A percentile compares a stretch with the other conserved stretches of the same genome.
Conservation (phyloP, 2,797 vertebrate genomes). For the Euthynnus affinis region DNA sequence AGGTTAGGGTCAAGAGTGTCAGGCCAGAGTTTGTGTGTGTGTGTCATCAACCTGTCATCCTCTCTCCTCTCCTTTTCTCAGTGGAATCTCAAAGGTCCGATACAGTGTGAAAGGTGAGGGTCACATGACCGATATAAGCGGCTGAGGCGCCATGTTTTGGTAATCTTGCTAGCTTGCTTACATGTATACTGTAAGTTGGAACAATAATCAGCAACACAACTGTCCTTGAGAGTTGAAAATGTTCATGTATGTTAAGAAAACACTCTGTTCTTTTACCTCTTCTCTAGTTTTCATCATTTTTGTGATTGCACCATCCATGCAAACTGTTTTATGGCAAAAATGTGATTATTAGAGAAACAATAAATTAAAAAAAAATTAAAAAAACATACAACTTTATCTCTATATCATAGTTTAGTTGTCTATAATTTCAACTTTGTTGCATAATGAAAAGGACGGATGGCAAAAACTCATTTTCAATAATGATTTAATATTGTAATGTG, state of each 20-base stretch:
- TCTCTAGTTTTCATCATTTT: background rate
- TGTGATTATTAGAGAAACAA: background rate
- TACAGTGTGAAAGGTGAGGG: too few relatives aligned
- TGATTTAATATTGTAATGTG: background rate
- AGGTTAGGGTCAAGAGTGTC: slow-evolving; percentile 38
- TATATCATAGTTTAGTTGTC: too few relatives aligned
- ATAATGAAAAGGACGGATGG: background rate
- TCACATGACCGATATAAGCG: background rate
- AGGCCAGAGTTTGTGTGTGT: slow-evolving; percentile 3
- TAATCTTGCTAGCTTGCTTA: background rate
- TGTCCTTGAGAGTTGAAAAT: too few relatives aligned
- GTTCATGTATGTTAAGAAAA: background rate
- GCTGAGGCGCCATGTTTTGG: background rate
- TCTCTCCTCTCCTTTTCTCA: slow-evolving; percentile 1
- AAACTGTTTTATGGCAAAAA: background rate
- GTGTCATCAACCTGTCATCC: slow-evolving; percentile 4
- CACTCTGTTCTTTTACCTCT: too few relatives aligned
- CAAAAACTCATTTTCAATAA: background rate
- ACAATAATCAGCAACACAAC: background rate
- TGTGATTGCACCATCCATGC: background rate
- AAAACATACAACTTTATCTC: too few relatives aligned
- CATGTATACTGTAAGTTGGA: background rate
- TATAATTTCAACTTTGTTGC: background rate
- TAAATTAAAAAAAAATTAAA: too few relatives aligned
- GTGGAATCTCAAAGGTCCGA: too few relatives aligned